Evolutionary conservation across 2,888 invertebrate species (phyloP), one percentile per base, ranked within the genome.

Genomic region (Stramonita haemastoma): DNA sequence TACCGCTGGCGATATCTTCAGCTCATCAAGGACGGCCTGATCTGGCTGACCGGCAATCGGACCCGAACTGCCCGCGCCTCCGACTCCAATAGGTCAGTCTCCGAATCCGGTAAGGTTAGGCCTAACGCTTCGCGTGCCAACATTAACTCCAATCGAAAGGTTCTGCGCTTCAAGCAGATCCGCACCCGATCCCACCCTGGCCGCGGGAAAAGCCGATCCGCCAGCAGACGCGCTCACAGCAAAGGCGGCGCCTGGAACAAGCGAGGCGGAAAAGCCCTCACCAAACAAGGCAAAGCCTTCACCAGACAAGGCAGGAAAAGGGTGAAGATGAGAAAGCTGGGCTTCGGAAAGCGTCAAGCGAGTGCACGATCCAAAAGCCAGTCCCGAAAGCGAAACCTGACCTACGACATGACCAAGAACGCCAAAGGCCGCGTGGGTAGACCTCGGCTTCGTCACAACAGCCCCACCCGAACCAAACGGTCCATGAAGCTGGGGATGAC

Each of bases 1-100:
- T 70, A 86, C 66, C 86, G 86, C 19, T 66, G 66, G 66, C 86
- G 66, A 32, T 86, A 86, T 70, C 26, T 86, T 4, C 86, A 86
- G 29, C 70, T 86, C 29, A 66, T 86, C 60, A 86, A 70, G 36
- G 86, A 86, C 22, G 86, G 86, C 19, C 66, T 86, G 66, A 66
- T 70, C 70, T 86, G 86, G 86, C 70, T 86, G 86, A 86, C 86
- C 29, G 70, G 70, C 86, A 66, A 86, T 34, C 86, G 86, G 86
- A 86, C 86, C 15, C 32, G 86, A 57, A 22, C 0, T 13, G 66
- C 66, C 22, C 86, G 70, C 26, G 6, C 36, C 2, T 66, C 86
- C 5, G 70, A 85, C 26, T 26, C 84, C 13, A 57, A 4, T 0
- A 46, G 13, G n/a, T 29, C 56, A 8, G 57, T 56, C 56, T 29